phyloP scores from a whole-genome alignment of 2,888 invertebrate genomes.

The Spisula solida region DNA sequence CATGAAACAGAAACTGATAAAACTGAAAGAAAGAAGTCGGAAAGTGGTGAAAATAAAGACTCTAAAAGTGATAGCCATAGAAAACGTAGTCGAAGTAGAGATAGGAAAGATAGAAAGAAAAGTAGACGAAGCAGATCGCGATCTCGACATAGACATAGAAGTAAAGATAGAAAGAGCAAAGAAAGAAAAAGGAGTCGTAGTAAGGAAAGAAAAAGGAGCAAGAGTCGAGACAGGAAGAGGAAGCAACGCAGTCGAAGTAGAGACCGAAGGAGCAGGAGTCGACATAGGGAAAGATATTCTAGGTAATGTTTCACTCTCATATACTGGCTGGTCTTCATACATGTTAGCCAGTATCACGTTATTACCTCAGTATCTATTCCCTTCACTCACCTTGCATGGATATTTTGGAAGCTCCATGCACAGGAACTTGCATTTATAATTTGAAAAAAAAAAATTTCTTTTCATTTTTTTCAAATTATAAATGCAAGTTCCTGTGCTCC shows the following conservation, averaged over 20 bases:
- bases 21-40: slow-evolving; percentile 32
- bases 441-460: no score
- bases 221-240: slow-evolving; percentile 59
- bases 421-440: no score
- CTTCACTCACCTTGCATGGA: no score
- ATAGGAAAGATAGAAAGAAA: slow-evolving; percentile 64
- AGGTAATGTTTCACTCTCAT: slow-evolving; percentile 25
- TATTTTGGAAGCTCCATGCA: no score
- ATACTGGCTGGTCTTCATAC: no score
- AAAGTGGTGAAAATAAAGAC: slow-evolving; percentile 56
- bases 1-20: slow-evolving; percentile 48
- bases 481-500: no score
- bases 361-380: no score
- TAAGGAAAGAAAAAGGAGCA: slow-evolving; percentile 63
- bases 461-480: no score
- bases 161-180: slow-evolving; percentile 61
- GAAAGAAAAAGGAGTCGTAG: slow-evolving; percentile 67
- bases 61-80: slow-evolving; percentile 59
- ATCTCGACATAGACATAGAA: slow-evolving; percentile 67
- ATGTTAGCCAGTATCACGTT: no score
- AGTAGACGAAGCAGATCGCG: slow-evolving; percentile 64
- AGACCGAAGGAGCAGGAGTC: slow-evolving; percentile 50
- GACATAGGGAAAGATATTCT: slow-evolving; percentile 62
- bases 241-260: slow-evolving; percentile 50
- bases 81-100: slow-evolving; percentile 64